phyloP scores from a whole-genome alignment of 1,140 invertebrate species.

The Teleopsis dalmanni region DNA sequence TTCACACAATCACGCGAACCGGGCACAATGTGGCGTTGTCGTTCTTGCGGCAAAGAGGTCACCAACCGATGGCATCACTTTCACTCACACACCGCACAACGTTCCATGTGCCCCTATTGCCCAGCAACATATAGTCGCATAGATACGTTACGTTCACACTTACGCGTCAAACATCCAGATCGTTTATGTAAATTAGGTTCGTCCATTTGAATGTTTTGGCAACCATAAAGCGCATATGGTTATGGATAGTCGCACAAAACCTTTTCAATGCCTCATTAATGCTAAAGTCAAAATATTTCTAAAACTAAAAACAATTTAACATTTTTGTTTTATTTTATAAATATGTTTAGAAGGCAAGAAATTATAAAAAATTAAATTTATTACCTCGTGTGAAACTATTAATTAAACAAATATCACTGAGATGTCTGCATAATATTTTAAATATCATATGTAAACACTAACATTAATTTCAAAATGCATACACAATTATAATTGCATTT shows the following conservation, averaged over 20 bases:
- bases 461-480: no score
- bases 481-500: no score
- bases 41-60: slow-evolving; percentile 74
- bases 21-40: slow-evolving; percentile 65
- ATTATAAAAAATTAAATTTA: no score
- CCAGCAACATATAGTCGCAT: slow-evolving; percentile 77
- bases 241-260: neutral
- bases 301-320: neutral
- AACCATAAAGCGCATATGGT: neutral
- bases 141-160: slow-evolving; percentile 69
- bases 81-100: slow-evolving; percentile 70
- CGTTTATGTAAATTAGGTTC: slow-evolving; percentile 40
- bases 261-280: neutral
- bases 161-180: slow-evolving; percentile 64
- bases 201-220: slow-evolving; percentile 25
- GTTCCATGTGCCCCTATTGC: slow-evolving; percentile 74
- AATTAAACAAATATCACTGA: no score
- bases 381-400: no score
- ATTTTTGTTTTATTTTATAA: neutral
- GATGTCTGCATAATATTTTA: no score
- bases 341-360: no score
- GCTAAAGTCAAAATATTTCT: neutral
- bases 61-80: slow-evolving; percentile 81
- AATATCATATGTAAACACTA: no score
- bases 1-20: slow-evolving; percentile 62